Evolutionary conservation across 2,888 invertebrate genomes (phyloP), one percentile per base, ranked within the genome.

Genomic region (Xestia rhomboidea): DNA sequence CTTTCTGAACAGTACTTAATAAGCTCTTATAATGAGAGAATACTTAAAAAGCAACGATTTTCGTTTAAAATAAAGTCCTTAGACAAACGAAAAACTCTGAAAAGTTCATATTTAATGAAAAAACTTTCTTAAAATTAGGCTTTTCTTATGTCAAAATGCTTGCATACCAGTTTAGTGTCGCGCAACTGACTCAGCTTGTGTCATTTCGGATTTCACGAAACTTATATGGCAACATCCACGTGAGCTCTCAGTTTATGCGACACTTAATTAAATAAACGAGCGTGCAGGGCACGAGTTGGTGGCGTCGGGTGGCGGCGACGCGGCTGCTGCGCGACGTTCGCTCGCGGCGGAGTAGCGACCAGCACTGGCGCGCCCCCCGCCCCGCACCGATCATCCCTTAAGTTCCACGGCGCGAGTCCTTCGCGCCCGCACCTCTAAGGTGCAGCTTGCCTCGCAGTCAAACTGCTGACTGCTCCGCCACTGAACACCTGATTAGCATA

Each of bases 211-310:
- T 87, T 91, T 87, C 90, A 90, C 90, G 89, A 90, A 91, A 91
- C 90, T 91, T 89, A 82, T 89, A 85, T 87, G 82, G 88, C 88
- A 89, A 90, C 90, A 92, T 92, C 93, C 93, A 93, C 92, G 93
- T 93, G 94, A 93, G 93, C 91, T 92, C 90, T 92, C 91, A 93
- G 94, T 95, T 95, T 93, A 93, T 93, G 92, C 89, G 93, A 92
- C 95, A 96, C 95, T 95, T 95, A 94, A 95, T 95, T 95, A 91
- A 91, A 94, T 95, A 93, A 94, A 92, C 91, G 93, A 92, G 91
- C 88, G 91, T 88, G 90, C 87, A 82, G 88, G 82, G 83, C 79
- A 77, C 87, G 77, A 83, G 76, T 88, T 84, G 85, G 90, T 83
- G 86, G 90, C 64, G 88, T 90, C 85, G 88, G 86, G 71, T 66